phyloP scores from a whole-genome alignment of 2,113 vertebrate species.

The Tautogolabrus adspersus region DNA sequence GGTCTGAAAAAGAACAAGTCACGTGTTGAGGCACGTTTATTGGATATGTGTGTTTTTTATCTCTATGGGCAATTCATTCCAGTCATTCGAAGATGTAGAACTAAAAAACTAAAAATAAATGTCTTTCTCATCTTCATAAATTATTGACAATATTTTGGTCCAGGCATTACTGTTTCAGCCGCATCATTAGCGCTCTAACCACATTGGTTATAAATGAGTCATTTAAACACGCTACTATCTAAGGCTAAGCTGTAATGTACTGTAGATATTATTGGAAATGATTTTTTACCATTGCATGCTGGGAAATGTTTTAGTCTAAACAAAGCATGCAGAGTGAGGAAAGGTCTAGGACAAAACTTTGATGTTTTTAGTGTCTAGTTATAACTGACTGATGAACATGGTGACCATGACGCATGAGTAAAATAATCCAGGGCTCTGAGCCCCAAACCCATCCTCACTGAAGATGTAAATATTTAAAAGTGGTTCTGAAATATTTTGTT shows the following conservation, averaged over 20 bases:
- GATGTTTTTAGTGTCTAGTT: background rate
- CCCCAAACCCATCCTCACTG: background rate
- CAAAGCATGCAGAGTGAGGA: background rate
- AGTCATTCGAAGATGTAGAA: background rate
- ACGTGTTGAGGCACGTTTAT: slow-evolving; percentile 34
- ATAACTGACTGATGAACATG: background rate
- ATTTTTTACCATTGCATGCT: background rate
- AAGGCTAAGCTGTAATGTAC: background rate
- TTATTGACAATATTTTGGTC: background rate
- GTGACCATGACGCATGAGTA: background rate
- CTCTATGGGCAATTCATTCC: background rate
- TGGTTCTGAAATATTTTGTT: background rate
- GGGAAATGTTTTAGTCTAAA: slow-evolving; percentile 5
- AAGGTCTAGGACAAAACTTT: background rate
- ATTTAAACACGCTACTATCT: background rate
- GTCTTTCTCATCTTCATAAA: background rate
- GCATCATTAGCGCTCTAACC: background rate
- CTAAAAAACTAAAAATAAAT: slow-evolving; percentile 4
- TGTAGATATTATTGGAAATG: background rate
- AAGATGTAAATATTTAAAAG: background rate
- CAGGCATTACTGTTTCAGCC: background rate
- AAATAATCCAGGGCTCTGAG: background rate
- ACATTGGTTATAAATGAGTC: background rate
- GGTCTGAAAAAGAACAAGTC: background rate
- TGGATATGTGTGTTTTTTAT: background rate